Percentiles rank a stretch among this genome's conserved stretches.
These are phyloP conservation scores for Brachionus paranguensis DNA, from an alignment of 1,140 invertebrate species.

Conservation along the genomic window DNA sequence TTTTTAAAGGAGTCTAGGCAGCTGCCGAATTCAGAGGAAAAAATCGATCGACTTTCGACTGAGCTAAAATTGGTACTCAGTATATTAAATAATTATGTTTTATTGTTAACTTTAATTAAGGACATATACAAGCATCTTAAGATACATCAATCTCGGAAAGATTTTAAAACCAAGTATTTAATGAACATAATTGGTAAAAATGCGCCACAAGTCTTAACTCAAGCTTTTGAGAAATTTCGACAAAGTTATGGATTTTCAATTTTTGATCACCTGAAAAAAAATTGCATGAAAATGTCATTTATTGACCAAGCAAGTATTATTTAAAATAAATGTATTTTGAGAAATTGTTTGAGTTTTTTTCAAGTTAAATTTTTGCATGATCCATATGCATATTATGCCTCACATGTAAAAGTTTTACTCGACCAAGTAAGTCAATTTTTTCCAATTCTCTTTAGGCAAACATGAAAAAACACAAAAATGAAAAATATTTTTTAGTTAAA, in stretches of 20 bases:
- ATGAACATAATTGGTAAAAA: background rate
- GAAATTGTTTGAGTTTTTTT: background rate
- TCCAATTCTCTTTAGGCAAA: background rate
- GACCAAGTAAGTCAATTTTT: background rate
- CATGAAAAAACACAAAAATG: no score
- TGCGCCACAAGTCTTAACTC: background rate
- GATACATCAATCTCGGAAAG: background rate
- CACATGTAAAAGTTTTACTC: background rate
- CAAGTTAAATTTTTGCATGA: conserved; percentile 29
- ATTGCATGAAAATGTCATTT: conserved; percentile 6
- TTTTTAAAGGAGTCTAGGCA: background rate
- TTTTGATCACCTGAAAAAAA: background rate
- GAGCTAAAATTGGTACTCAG: background rate
- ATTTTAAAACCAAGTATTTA: background rate
- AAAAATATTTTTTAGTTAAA: no score
- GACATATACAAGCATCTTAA: background rate
- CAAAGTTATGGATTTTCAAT: background rate
- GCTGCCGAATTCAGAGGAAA: background rate
- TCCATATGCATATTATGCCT: conserved; percentile 22
- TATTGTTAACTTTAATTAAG: background rate
- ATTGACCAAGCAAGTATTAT: conserved; percentile 7
- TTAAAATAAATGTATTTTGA: background rate
- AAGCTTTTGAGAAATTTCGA: background rate
- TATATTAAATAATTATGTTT: background rate
- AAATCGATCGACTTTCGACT: background rate